phyloP scores from a whole-genome alignment of 1,140 invertebrate species.

The Muscidifurax raptorellus region DNA sequence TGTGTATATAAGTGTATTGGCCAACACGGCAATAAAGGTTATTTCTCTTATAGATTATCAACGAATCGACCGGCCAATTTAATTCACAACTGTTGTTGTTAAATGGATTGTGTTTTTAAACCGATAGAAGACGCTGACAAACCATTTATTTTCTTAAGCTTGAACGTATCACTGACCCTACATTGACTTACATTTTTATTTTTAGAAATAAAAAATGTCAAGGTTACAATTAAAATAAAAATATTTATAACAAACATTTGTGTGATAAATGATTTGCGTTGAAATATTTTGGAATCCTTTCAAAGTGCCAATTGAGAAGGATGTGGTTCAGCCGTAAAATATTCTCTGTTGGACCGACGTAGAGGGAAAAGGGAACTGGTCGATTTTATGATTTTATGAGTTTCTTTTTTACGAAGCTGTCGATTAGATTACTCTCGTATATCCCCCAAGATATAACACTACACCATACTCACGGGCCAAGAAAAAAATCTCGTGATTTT shows the following conservation, averaged over 20 bases:
- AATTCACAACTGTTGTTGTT: neutral
- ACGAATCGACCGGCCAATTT: slow-evolving; percentile 58
- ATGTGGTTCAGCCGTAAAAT: slow-evolving; percentile 50
- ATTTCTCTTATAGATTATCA: slow-evolving; percentile 69
- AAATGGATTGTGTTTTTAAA: neutral
- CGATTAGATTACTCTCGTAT: slow-evolving; percentile 69
- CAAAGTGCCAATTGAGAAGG: slow-evolving; percentile 43
- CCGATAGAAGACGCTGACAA: too few species aligned
- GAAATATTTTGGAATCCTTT: neutral
- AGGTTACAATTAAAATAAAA: too few species aligned
- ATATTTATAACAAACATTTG: too few species aligned
- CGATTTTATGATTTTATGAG: slow-evolving; percentile 75
- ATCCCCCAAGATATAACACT: slow-evolving; percentile 47
- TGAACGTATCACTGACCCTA: too few species aligned
- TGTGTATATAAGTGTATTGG: slow-evolving; percentile 64
- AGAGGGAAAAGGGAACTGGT: slow-evolving; percentile 55
- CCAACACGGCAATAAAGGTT: slow-evolving; percentile 68
- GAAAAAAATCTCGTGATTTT: slow-evolving; percentile 42
- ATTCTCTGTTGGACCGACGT: neutral
- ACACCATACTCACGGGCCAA: slow-evolving; percentile 30
- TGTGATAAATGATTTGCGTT: too few species aligned
- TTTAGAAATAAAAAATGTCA: too few species aligned
- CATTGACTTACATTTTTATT: too few species aligned
- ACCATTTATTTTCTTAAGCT: neutral
- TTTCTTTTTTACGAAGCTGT: slow-evolving; percentile 75